Evolutionary conservation across 2,797 vertebrate species (phyloP).

Genomic region (Dendrocincla tyrannina): DNA sequence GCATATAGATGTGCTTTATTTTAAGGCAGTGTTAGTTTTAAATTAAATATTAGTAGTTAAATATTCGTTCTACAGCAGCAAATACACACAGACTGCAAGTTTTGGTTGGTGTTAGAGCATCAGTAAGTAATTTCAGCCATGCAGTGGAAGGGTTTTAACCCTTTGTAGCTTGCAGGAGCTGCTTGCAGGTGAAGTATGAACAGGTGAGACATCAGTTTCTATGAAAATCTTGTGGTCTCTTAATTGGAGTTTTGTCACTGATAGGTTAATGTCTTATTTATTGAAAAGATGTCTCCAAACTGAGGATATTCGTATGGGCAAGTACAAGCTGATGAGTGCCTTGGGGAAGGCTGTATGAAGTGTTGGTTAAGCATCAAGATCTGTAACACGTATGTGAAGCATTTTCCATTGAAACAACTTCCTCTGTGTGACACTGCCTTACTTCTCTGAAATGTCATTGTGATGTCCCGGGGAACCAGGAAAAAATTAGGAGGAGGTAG

Average conservation of each 20-base stretch:
- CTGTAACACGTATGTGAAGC: background rate
- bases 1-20: constrained; percentile 26
- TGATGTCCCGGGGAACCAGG: background rate
- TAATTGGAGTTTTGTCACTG: background rate
- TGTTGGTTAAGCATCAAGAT: background rate
- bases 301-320: background rate
- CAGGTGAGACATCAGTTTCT: background rate
- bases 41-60: constrained; percentile 33
- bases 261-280: background rate
- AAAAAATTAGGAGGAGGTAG: background rate
- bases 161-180: background rate
- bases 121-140: background rate
- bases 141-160: background rate
- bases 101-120: background rate
- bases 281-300: background rate
- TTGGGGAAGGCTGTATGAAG: background rate
- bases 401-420: background rate
- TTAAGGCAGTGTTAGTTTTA: constrained; percentile 48
- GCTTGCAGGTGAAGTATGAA: background rate
- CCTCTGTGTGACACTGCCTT: background rate
- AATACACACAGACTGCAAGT: background rate
- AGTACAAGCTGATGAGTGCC: background rate
- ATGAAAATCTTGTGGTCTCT: background rate
- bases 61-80: background rate
- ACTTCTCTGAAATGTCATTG: background rate